These are phyloP conservation scores for Zaprionus capensis DNA, from an alignment of 1,140 invertebrate genomes.

Conservation along the genomic window DNA sequence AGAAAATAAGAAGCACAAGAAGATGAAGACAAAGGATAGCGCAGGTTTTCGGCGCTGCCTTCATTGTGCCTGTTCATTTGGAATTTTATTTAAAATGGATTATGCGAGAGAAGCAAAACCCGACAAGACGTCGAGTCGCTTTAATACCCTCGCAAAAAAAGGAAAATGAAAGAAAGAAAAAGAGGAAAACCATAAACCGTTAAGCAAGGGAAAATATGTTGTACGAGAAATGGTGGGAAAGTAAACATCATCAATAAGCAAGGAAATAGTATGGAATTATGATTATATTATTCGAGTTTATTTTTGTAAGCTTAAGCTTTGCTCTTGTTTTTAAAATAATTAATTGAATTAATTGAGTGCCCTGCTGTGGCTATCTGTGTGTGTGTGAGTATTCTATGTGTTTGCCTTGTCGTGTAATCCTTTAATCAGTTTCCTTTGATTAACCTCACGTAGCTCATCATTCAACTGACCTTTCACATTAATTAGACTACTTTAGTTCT, in stretches of 20 bases:
- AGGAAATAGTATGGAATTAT: not conserved
- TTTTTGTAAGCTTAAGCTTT: not conserved
- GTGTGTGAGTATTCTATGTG: not conserved
- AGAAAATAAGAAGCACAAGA: not conserved
- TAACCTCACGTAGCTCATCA: not conserved
- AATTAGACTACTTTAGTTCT: not conserved
- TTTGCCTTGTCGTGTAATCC: not conserved
- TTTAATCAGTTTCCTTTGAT: not conserved
- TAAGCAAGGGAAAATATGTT: constrained; percentile 1
- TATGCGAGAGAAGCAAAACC: constrained; percentile 42
- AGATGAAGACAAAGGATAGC: constrained; percentile 31
- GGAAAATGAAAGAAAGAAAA: not conserved
- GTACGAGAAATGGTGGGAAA: not conserved
- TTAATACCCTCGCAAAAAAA: constrained; percentile 29
- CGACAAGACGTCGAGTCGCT: constrained; percentile 20
- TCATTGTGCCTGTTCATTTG: constrained; percentile 75
- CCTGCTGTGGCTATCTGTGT: not conserved
- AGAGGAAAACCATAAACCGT: not conserved
- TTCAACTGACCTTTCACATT: not conserved
- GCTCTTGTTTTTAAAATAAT: not conserved
- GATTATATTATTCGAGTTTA: constrained; percentile 4
- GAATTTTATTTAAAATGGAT: constrained; percentile 83
- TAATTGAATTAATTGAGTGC: not conserved
- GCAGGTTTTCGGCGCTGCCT: constrained; percentile 37
- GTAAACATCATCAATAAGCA: not conserved